Percentiles rank a stretch among this genome's conserved stretches.
These are phyloP conservation scores for Psettodes erumei DNA, from an alignment of 2,113 vertebrate genomes.

Conservation along the genomic window DNA sequence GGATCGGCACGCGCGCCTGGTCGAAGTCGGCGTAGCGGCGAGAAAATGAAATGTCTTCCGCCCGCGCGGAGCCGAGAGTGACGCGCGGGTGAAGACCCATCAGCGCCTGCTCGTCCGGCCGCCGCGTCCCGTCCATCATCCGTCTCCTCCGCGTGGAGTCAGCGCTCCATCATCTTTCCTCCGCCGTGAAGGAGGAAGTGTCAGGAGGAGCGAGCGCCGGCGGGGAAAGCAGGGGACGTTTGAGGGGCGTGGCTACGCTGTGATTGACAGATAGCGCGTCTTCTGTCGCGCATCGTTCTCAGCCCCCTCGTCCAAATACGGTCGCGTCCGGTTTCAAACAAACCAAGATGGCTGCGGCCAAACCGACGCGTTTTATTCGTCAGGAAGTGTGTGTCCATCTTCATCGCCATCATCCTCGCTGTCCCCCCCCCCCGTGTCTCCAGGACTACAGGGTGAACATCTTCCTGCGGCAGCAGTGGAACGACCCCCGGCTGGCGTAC, in stretches of 20 bases:
- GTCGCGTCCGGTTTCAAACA: too few species aligned
- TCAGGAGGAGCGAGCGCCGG: too few species aligned
- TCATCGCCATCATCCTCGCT: not conserved
- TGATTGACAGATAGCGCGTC: too few species aligned
- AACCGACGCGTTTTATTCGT: not conserved
- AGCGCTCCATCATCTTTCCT: not conserved
- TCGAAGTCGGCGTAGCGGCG: too few species aligned
- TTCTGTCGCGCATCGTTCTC: too few species aligned
- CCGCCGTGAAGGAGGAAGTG: too few species aligned
- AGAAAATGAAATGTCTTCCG: constrained; percentile 22
- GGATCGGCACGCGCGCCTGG: too few species aligned
- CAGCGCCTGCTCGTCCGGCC: constrained; percentile 36
- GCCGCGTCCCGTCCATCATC: constrained; percentile 35
- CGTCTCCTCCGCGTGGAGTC: constrained; percentile 2
- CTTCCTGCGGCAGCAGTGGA: constrained; percentile 98
- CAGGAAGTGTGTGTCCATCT: not conserved
- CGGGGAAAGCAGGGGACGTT: too few species aligned
- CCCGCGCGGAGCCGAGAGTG: constrained; percentile 31
- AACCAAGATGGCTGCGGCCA: too few species aligned
- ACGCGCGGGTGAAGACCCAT: constrained; percentile 43
- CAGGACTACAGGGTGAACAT: constrained; percentile 99
- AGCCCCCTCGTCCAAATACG: too few species aligned
- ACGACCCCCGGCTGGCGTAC: constrained; percentile 96
- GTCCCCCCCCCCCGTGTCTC: constrained; percentile 34
- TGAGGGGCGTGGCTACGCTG: too few species aligned